These are phyloP conservation scores for Empidonax alnorum DNA, from an alignment of 2,113 vertebrate genomes.

Conservation along the genomic window DNA sequence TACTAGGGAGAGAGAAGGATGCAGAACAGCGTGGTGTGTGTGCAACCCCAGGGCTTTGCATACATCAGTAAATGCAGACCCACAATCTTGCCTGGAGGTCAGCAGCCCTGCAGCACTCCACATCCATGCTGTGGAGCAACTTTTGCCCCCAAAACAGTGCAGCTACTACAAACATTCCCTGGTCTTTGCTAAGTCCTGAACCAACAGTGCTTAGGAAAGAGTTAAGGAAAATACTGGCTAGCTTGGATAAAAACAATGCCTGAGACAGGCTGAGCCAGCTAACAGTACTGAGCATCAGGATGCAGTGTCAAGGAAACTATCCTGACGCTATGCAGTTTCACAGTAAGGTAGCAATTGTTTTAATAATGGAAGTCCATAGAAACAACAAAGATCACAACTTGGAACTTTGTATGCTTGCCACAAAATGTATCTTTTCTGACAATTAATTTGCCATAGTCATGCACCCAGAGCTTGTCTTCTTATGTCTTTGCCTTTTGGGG, in stretches of 20 bases:
- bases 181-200: neutral
- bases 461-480: neutral
- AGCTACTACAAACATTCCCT: neutral
- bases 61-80: neutral
- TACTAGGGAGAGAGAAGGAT: neutral
- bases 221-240: neutral
- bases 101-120: neutral
- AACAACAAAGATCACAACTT: neutral
- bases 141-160: neutral
- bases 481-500: neutral
- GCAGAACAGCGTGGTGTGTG: neutral
- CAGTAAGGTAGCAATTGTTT: neutral
- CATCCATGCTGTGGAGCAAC: neutral
- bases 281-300: neutral
- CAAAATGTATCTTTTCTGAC: neutral
- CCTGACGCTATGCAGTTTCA: neutral
- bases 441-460: neutral
- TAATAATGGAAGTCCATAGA: neutral
- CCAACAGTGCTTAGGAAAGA: neutral
- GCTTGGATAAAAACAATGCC: neutral
- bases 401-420: neutral
- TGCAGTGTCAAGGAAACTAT: neutral
- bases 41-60: neutral
- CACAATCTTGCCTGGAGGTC: neutral
- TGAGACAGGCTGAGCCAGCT: neutral